Conservation (phyloP, 2,797 vertebrate species). For the Neomorphus geoffroyi region DNA sequence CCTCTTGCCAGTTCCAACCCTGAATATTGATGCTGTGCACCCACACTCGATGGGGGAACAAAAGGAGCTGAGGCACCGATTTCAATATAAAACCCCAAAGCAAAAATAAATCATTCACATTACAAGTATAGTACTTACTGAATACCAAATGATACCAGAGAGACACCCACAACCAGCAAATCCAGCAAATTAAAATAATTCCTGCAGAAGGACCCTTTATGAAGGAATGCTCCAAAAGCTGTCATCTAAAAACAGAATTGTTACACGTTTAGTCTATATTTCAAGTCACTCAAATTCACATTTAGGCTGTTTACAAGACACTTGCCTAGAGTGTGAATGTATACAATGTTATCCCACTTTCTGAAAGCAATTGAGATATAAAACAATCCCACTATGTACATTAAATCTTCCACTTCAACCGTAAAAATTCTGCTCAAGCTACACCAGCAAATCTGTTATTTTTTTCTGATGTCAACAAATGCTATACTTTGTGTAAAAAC, state of each 20-base stretch:
- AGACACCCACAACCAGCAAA: constrained; percentile 96
- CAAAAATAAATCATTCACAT: neutral
- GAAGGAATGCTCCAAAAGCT: constrained; percentile 97
- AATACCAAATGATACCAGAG: constrained; percentile 96
- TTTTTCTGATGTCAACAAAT: neutral
- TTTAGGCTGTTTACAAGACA: constrained; percentile 77
- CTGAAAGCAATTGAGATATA: neutral
- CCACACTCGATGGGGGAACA: neutral
- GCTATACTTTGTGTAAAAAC: neutral
- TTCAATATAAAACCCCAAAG: neutral
- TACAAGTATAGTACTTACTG: constrained; percentile 85
- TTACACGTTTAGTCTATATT: constrained; percentile 36
- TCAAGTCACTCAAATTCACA: constrained; percentile 21
- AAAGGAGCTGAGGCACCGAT: neutral
- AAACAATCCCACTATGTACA: neutral
- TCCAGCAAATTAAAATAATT: constrained; percentile 99
- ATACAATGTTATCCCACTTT: neutral
- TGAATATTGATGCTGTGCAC: neutral
- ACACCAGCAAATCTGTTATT: neutral
- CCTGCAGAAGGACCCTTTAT: constrained; percentile 98
- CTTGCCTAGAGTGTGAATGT: constrained; percentile 14
- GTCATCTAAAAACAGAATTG: constrained; percentile 87
- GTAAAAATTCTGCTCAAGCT: neutral
- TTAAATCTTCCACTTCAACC: neutral
- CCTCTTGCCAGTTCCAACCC: neutral